Conservation (phyloP, 1,140 invertebrate species). For the Drosophila jambulina region DNA sequence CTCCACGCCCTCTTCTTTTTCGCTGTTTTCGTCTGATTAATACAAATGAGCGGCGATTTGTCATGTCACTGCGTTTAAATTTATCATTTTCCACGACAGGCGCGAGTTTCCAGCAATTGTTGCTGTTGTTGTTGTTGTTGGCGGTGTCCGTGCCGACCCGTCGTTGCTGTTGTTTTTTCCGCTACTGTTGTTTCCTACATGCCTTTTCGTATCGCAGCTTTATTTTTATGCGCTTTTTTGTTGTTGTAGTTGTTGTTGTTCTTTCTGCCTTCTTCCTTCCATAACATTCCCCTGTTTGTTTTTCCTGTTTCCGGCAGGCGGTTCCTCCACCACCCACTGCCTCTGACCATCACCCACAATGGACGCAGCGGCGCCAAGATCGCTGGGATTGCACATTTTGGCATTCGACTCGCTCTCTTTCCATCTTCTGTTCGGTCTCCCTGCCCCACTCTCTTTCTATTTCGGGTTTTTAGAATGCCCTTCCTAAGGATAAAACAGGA, state of each 20-base stretch:
- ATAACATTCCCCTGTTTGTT: conserved; percentile 71
- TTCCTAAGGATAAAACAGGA: background rate
- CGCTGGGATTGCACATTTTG: conserved; percentile 75
- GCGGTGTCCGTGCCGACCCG: conserved; percentile 19
- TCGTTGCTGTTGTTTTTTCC: conserved; percentile 14
- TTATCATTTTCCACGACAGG: conserved; percentile 80
- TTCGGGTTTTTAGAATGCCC: conserved; percentile 6
- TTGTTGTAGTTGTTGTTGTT: conserved; percentile 12
- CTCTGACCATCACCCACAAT: conserved; percentile 27
- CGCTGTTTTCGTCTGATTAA: conserved; percentile 72
- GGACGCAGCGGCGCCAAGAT: conserved; percentile 70
- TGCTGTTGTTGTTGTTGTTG: conserved; percentile 34
- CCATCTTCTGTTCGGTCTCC: background rate
- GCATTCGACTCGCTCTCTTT: conserved; percentile 44
- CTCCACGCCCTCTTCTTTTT: conserved; percentile 1
- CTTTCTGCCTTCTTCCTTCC: conserved; percentile 36
- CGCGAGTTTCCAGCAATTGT: conserved; percentile 63
- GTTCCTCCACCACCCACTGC: conserved; percentile 22
- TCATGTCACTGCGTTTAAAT: conserved; percentile 84
- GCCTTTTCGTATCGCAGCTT: conserved; percentile 64
- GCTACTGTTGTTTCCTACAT: conserved; percentile 66
- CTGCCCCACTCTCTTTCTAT: background rate
- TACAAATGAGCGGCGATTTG: conserved; percentile 83
- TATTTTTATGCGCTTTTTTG: conserved; percentile 34
- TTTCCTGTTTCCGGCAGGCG: conserved; percentile 72